Percentiles rank a stretch among this genome's conserved stretches.
Conservation (phyloP, 2,888 invertebrate genomes). For the Tridacna gigas region DNA sequence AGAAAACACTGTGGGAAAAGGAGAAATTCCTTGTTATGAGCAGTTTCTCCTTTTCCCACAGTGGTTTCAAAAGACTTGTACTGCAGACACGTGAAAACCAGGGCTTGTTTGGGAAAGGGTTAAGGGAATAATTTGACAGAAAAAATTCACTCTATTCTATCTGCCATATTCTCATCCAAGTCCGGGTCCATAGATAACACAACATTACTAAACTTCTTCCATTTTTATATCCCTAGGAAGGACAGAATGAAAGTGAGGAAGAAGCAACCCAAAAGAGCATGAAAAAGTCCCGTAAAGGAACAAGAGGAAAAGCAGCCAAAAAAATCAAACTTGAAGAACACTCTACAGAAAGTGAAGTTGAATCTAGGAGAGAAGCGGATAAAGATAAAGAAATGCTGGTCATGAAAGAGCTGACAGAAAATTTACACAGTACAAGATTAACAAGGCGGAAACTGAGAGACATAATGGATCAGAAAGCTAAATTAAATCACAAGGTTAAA, state of each 20-base stretch:
- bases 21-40: too few species aligned
- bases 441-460: constrained; percentile 3
- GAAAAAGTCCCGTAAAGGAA: background rate
- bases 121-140: background rate
- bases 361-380: background rate
- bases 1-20: too few species aligned
- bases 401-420: constrained; percentile 5
- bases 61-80: too few species aligned
- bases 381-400: background rate
- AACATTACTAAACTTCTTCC: background rate
- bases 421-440: constrained; percentile 12
- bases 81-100: too few species aligned
- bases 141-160: background rate
- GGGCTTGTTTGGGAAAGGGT: too few species aligned
- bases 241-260: background rate
- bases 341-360: background rate
- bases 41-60: too few species aligned
- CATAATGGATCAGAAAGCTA: background rate
- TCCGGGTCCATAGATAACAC: background rate
- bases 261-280: background rate
- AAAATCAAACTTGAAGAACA: constrained; percentile 6
- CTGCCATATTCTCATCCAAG: background rate
- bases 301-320: background rate
- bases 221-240: background rate
- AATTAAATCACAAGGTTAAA: background rate